Base-by-base conservation (phyloP, 2,888 invertebrate species). In the Parthenolecanium corni region DNA sequence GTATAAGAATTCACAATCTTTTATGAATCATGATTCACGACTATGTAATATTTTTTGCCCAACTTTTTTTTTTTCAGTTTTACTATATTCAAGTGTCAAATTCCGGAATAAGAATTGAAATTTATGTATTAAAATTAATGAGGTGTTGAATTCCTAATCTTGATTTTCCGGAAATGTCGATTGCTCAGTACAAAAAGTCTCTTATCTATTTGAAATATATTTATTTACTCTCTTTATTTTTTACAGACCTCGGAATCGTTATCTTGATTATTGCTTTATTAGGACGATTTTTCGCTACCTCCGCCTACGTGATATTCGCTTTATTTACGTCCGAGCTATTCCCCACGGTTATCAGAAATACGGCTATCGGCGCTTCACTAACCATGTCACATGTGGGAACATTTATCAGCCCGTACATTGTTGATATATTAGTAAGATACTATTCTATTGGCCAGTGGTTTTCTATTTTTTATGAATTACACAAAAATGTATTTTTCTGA, bases 271-370 rank as follows among this genome's bases (percentile, higher is more conserved):
- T 78, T 23, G 77, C 78, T 1, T 72, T 79, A 72, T 67, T 76
- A 51, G 78, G 78, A 4, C 74, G 79, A 61, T 76, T 79, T 67
- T 76, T 77, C 56, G 76, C 78, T 3, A 78, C 78, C n/a, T 78
- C 78, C 36, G 79, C 79, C 12, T 81, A 79, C 69, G 78, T 78
- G 3, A 77, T 80, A 21, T 76, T 79, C 9, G 79, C 80, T 16
- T 72, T 81, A 1, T 80, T 79, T 68, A 79, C 80, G 0, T 77
- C 81, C 1, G 81, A 82, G 68, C 71, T 82, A 31, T 82, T 80
- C 69, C 81, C 81, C 42, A 81, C 81, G 21, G 74, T 76, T 67
- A 74, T 76, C 52, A 72, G 81, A 46, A 80, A 78, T 69, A 77
- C 80, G 2, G 80, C 80, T 0, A 71, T 81, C 11, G 81, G 81